Evolutionary conservation across 2,888 invertebrate genomes (phyloP), one percentile per base, ranked within the genome.

Genomic region (Agonum fuliginosum): DNA sequence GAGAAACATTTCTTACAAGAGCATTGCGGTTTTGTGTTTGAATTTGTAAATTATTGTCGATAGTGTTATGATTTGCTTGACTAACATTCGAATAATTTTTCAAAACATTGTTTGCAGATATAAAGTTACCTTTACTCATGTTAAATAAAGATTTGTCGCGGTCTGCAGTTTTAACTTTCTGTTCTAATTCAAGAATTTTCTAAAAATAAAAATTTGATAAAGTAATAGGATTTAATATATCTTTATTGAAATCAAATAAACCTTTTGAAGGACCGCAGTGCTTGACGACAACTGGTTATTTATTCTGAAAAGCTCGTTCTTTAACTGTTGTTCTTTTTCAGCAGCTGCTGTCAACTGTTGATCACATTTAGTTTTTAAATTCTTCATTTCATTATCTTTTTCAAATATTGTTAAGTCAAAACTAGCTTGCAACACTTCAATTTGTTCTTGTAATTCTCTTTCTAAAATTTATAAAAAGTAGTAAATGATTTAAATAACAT

Each of bases 271-370:
- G 12, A 74, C 51, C 41, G 48, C 48, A 12, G 67, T 51, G n/a
- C 12, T 51, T 20, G 41, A 72, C 58, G 67, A 43, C 54, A 78
- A 24, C 22, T 67, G 48, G 41, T 54, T 34, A 62, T 62, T 72
- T n/a, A 73, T 20, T 70, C 19, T 62, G 41, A 22, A 58, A 88
- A 89, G 84, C 85, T 86, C 87, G 80, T 81, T 86, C 80, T 88
- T 87, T 80, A 85, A 85, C 12, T 81, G 80, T 8, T 80, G 78
- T 78, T 82, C 85, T 34, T 87, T 22, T 67, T 86, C 86, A 78
- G 87, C 85, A 20, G 88, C 83, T 71, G 86, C 83, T 78, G 84
- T 85, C 78, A 87, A 86, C 76, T 87, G 84, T n/a, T 81, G 79
- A 58, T 81, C 62, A 43, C 22, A 73, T 3, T 41, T 41, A 19